phyloP scores from a whole-genome alignment of 1,140 invertebrate species.

The Diploscapter pachys region DNA sequence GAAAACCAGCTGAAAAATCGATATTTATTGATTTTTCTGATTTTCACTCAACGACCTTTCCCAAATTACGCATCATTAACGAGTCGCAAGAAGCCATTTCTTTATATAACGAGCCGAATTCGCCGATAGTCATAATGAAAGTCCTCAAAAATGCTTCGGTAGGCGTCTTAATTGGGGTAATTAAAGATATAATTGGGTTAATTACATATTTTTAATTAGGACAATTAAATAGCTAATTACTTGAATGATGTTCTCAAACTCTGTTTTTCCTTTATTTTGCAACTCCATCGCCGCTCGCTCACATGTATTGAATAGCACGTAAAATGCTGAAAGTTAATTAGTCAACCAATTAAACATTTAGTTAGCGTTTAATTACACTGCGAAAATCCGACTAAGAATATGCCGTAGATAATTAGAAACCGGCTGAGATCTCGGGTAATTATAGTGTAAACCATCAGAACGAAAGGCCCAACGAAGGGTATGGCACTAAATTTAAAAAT shows the following conservation, averaged over 20 bases:
- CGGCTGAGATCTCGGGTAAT: conserved; percentile 86
- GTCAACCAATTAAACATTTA: not conserved
- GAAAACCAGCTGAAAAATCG: conserved; percentile 72
- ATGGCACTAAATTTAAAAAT: conserved; percentile 68
- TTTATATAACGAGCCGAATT: conserved; percentile 86
- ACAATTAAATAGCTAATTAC: too few species aligned
- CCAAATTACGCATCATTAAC: conserved; percentile 71
- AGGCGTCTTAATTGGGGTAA: conserved; percentile 64
- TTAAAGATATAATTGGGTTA: conserved; percentile 29
- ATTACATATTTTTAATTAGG: too few species aligned
- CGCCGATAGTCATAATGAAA: conserved; percentile 93
- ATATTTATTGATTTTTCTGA: too few species aligned
- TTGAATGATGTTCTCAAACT: not conserved
- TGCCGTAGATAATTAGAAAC: conserved; percentile 89
- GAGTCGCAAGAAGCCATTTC: conserved; percentile 79
- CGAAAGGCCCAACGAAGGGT: conserved; percentile 92
- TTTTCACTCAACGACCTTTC: conserved; percentile 3
- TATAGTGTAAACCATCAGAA: conserved; percentile 98
- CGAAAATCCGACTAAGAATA: conserved; percentile 96
- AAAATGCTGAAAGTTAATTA: conserved; percentile 71
- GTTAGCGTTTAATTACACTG: conserved; percentile 69
- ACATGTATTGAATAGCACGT: conserved; percentile 82
- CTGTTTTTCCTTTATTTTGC: not conserved
- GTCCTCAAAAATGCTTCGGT: conserved; percentile 89
- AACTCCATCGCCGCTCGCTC: conserved; percentile 60